A percentile compares a stretch with the other conserved stretches of the same genome.
Evolutionary conservation across 2,888 invertebrate species (phyloP).

Genomic region (Trichacis sp.): DNA sequence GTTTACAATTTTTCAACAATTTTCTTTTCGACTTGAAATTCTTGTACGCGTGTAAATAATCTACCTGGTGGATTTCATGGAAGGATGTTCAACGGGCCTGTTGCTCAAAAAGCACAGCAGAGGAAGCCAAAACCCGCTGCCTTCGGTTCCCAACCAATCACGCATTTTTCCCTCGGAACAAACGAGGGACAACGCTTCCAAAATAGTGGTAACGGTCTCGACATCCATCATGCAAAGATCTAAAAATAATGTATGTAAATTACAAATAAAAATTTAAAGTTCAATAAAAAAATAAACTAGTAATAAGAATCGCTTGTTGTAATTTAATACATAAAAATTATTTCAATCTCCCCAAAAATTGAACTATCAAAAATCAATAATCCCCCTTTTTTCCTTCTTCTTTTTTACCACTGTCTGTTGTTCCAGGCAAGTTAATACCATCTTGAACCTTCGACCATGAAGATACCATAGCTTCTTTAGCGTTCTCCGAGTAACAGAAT

Average conservation of each 20-base stretch:
- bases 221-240: slow-evolving; percentile 71
- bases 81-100: slow-evolving; percentile 70
- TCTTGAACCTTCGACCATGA: slow-evolving; percentile 10
- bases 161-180: slow-evolving; percentile 85
- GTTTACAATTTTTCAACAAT: no score
- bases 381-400: no score
- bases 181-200: slow-evolving; percentile 86
- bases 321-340: no score
- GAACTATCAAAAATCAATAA: slow-evolving; percentile 1
- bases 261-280: no score
- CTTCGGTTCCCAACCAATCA: slow-evolving; percentile 88
- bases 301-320: no score
- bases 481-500: slow-evolving; percentile 57
- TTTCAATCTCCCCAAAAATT: no score
- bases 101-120: slow-evolving; percentile 81
- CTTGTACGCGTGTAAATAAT: not conserved
- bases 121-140: slow-evolving; percentile 88
- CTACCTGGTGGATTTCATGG: slow-evolving; percentile 58
- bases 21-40: not conserved
- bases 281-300: no score
- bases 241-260: no score
- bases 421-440: slow-evolving; percentile 39
- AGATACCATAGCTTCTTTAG: slow-evolving; percentile 47
- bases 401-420: slow-evolving; percentile 71
- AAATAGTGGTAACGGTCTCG: slow-evolving; percentile 75